A percentile compares a stretch with the other conserved stretches of the same genome.
Conservation (phyloP, 2,113 vertebrate species). For the Callionymus lyra region DNA sequence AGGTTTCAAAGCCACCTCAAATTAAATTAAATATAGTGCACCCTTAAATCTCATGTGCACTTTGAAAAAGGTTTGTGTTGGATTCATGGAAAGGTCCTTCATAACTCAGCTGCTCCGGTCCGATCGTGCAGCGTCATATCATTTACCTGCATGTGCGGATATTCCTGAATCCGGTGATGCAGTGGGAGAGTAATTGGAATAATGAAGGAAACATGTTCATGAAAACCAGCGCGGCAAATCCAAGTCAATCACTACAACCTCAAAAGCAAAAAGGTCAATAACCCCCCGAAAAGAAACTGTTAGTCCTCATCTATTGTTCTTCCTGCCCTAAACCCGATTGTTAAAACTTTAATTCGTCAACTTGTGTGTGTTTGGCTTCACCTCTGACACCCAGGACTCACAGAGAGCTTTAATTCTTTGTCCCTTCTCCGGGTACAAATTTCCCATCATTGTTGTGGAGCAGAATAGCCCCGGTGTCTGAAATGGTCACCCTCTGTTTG, state of each 20-base stretch:
- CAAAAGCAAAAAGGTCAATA: too few species aligned
- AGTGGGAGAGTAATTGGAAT: not conserved
- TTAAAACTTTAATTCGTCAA: not conserved
- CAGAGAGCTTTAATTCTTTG: conserved; percentile 25
- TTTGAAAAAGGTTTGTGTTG: too few species aligned
- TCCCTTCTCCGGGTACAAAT: conserved; percentile 18
- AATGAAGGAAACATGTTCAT: conserved; percentile 1
- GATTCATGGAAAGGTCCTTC: conserved; percentile 14
- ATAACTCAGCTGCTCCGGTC: conserved; percentile 13
- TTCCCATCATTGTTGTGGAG: conserved; percentile 43
- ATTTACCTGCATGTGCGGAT: not conserved
- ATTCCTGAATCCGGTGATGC: not conserved
- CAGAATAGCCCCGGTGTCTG: conserved; percentile 42
- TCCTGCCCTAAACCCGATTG: not conserved
- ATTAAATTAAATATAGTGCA: conserved; percentile 50
- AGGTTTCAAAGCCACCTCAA: conserved; percentile 45
- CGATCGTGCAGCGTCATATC: not conserved
- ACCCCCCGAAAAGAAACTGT: too few species aligned
- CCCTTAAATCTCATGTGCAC: conserved; percentile 35
- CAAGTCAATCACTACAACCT: too few species aligned
- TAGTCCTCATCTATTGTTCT: too few species aligned
- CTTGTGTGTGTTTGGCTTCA: conserved; percentile 16
- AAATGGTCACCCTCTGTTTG: conserved; percentile 42
- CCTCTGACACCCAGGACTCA: conserved; percentile 21
- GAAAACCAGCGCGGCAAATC: conserved; percentile 10